These are phyloP conservation scores for Gandaritis pyraliata DNA, from an alignment of 2,888 invertebrate genomes.

Conservation along the genomic window DNA sequence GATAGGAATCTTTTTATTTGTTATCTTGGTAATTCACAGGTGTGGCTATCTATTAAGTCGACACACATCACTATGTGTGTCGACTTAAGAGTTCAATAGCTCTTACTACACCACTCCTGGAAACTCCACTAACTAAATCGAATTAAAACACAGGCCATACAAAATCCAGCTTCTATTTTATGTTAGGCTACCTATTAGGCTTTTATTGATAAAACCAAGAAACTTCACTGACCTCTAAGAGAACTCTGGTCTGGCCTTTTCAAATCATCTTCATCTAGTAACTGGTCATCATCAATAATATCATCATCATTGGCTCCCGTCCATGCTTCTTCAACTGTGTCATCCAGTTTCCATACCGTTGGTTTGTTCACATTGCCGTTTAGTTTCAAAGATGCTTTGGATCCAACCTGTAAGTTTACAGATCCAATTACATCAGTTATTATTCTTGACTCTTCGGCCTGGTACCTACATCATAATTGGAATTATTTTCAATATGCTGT, in stretches of 20 bases:
- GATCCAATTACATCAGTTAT: too few species aligned
- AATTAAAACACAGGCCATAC: too few species aligned
- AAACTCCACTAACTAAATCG: too few species aligned
- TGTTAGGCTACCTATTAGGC: too few species aligned
- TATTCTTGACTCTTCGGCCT: too few species aligned
- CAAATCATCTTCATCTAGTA: conserved; percentile 95
- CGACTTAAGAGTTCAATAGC: too few species aligned
- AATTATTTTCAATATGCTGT: too few species aligned
- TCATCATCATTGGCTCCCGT: conserved; percentile 87
- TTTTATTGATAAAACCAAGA: background rate
- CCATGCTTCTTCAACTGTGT: conserved; percentile 85
- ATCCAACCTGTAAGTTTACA: conserved; percentile 64
- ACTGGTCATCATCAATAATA: conserved; percentile 93
- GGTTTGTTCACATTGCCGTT: conserved; percentile 52
- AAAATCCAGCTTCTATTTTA: too few species aligned
- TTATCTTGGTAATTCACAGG: background rate
- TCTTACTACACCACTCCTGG: too few species aligned
- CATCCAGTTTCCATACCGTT: conserved; percentile 90
- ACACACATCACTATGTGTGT: too few species aligned
- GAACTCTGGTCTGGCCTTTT: conserved; percentile 93
- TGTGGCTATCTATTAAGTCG: too few species aligned
- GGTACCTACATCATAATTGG: too few species aligned
- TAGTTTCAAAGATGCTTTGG: conserved; percentile 72
- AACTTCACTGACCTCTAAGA: conserved; percentile 87
- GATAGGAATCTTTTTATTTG: background rate